Evolutionary conservation across 2,113 vertebrate species (phyloP), one percentile per base, ranked within the genome.

Genomic region (Heliornis fulica): DNA sequence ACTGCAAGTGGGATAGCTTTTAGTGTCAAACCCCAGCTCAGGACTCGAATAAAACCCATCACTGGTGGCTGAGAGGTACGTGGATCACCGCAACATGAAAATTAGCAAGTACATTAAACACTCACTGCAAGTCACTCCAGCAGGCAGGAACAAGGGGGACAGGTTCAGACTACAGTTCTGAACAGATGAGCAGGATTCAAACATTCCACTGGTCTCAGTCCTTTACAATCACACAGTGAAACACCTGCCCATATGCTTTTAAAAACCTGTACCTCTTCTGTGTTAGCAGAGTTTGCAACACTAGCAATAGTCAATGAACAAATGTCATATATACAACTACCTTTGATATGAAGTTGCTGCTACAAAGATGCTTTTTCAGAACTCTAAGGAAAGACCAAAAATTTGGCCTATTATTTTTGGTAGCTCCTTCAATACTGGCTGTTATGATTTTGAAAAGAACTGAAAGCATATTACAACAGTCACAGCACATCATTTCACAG

Each of bases 301-400:
- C 5, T 4, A 50, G 53, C 56, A 65, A 38, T 2, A 60, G 29
- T 8, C 48, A 50, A 8, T 6, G 19, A 69, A 21, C 26, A 29
- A 43, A 22, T 1, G 0, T 21, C 29, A 89, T 15, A 76, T 46
- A 71, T 31, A 1, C 0, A 75, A 31, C 34, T 11, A 20, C 17
- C 32, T 71, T 40, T 40, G 32, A 72, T 57, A 51, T 29, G 5
- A 63, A 68, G 34, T 2, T 36, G 34, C 53, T 81, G 64, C 43
- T 40, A 45, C 18, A 45, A 77, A 88, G 22, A 11, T 6, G 5
- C 32, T 60, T 78, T 25, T 84, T 45, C 43, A 46, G 46, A 46
- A 41, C 51, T 34, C 28, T 5, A 78, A 57, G 5, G 22, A 46
- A 54, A 91, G 72, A 32, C 46, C 20, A 68, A 20, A 34, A 75